Base-by-base conservation (phyloP, 2,113 vertebrate species). In the Geococcyx californianus region DNA sequence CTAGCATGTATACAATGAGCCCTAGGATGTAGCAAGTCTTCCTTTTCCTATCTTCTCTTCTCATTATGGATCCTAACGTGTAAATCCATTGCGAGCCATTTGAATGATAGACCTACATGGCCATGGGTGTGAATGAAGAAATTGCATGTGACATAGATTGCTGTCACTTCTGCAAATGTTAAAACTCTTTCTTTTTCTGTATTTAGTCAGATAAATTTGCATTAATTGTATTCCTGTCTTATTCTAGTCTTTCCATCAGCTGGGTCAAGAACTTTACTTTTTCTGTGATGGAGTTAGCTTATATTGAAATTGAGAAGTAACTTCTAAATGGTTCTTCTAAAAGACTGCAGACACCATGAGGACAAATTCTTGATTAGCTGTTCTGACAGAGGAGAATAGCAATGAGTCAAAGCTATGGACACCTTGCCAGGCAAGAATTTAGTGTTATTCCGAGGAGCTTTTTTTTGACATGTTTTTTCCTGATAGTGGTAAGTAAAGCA, bases 341-440 rank as follows among this genome's bases (percentile, higher is more conserved):
- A 84, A 45, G 49, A 60, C 92, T 84, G 31, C 44, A 87, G 36
- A 49, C 47, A 16, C 64, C 40, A 38, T 75, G 79, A 94, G 56
- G 72, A 94, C n/a, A 75, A 90, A 84, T 92, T 88, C 72, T 88
- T 89, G 79, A 86, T 96, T 86, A 92, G 68, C 69, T 87, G 21
- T 84, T 93, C 66, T 92, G 62, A n/a, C 40, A 82, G 72, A 81
- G 68, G 90, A 80, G 72, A 95, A 81, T 78, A 95, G 18, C 69
- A 90, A 58, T 7, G 23, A 93, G 23, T 88, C 78, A 91, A 80
- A 90, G 80, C 55, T 70, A n/a, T 68, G 76, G 68, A 55, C 0
- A 0, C 34, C 40, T 96, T 93, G 44, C 83, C 40, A 81, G 60
- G 54, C 17, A 87, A 72, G 56, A 90, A 67, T 86, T 81, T 31